Conservation (phyloP, 2,113 vertebrate species). For the Drymodes brunneopygia region DNA sequence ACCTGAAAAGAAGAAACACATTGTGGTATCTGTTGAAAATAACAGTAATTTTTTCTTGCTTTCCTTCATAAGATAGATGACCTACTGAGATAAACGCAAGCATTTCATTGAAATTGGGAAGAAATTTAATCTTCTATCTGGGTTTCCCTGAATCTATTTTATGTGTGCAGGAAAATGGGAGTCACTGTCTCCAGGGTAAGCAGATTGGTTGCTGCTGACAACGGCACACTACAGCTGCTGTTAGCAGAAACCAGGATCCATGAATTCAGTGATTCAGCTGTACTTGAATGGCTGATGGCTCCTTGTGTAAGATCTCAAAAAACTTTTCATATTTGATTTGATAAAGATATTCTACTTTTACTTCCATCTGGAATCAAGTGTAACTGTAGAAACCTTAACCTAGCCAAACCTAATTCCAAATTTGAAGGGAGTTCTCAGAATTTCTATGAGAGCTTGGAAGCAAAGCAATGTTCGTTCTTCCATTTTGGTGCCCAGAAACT, state of each 20-base stretch:
- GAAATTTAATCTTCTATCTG: background rate
- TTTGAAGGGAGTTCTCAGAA: background rate
- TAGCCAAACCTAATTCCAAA: background rate
- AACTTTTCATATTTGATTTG: background rate
- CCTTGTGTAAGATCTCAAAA: background rate
- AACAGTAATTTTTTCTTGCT: background rate
- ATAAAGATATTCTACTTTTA: background rate
- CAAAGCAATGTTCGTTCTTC: background rate
- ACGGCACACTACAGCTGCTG: slow-evolving; percentile 26
- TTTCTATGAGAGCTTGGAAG: background rate
- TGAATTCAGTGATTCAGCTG: background rate
- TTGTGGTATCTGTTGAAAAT: background rate
- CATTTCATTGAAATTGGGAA: background rate
- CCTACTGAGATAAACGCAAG: background rate
- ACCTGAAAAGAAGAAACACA: background rate
- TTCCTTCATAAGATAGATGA: background rate
- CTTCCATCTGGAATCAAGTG: background rate
- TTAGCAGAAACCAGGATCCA: background rate
- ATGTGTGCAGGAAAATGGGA: background rate
- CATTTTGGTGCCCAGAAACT: background rate
- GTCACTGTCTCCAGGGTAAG: slow-evolving; percentile 1
- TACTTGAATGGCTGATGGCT: background rate
- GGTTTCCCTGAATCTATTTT: background rate
- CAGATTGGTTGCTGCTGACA: slow-evolving; percentile 45
- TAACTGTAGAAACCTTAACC: background rate